Conservation (phyloP, 2,113 vertebrate genomes). For the Rostratula benghalensis region DNA sequence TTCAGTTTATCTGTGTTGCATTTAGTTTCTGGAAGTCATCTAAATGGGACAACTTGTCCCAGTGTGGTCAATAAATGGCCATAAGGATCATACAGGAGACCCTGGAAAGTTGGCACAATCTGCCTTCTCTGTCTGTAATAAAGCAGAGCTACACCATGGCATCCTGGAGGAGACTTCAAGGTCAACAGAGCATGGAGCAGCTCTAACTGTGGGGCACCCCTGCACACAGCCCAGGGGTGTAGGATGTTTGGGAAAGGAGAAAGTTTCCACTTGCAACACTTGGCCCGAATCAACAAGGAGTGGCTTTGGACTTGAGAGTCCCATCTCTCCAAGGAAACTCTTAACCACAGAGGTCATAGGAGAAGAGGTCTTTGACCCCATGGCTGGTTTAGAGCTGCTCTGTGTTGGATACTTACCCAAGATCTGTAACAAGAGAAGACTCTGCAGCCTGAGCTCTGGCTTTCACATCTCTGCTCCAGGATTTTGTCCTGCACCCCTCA, state of each 20-base stretch:
- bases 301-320: background rate
- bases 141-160: background rate
- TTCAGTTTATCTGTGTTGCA: background rate
- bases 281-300: background rate
- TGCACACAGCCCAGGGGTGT: background rate
- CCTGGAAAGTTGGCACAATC: background rate
- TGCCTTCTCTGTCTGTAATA: accelerated
- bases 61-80: background rate
- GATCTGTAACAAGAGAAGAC: background rate
- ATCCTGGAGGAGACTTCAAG: background rate
- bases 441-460: background rate
- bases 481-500: background rate
- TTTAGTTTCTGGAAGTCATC: background rate
- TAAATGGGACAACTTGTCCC: background rate
- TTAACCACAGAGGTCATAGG: background rate
- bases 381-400: background rate
- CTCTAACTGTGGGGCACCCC: accelerated
- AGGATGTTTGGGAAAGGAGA: background rate
- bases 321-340: background rate
- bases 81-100: background rate
- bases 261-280: background rate
- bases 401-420: accelerated
- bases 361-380: background rate
- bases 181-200: background rate
- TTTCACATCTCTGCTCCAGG: background rate